Conservation (phyloP, 1,140 invertebrate genomes). For the Drosophila santomea region DNA sequence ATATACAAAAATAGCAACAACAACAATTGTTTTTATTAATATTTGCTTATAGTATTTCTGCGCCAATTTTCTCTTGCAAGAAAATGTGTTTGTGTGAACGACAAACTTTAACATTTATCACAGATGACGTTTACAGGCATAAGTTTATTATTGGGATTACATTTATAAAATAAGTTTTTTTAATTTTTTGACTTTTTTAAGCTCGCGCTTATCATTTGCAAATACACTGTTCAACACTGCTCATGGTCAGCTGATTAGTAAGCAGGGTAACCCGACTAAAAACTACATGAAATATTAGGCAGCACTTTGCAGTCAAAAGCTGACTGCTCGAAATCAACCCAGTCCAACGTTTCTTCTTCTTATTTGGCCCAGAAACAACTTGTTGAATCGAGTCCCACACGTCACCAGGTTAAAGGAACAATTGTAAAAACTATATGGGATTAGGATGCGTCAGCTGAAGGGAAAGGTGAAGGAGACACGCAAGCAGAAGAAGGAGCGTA, state of each 20-base stretch:
- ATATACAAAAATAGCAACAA: too few species aligned
- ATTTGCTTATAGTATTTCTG: too few species aligned
- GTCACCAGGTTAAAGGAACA: neutral
- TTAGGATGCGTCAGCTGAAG: constrained; percentile 76
- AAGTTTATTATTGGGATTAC: too few species aligned
- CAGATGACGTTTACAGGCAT: too few species aligned
- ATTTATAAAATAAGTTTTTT: too few species aligned
- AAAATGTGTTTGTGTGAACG: too few species aligned
- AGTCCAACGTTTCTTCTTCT: neutral
- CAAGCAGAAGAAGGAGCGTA: constrained; percentile 81
- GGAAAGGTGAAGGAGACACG: constrained; percentile 82
- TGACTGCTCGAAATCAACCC: neutral
- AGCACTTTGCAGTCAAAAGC: neutral
- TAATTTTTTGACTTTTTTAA: neutral
- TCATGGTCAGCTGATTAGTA: neutral
- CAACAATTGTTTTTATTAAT: too few species aligned
- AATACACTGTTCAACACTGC: neutral
- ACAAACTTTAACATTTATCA: too few species aligned
- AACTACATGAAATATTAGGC: neutral
- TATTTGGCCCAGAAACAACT: constrained; percentile 9
- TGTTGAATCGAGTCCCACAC: neutral
- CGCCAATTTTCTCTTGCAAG: too few species aligned
- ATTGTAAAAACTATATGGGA: too few species aligned
- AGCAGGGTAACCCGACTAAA: too few species aligned
- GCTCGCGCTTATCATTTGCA: neutral